Percentiles rank a stretch among this genome's conserved stretches.
Conservation (phyloP, 2,797 vertebrate species). For the Clarias fuscus region DNA sequence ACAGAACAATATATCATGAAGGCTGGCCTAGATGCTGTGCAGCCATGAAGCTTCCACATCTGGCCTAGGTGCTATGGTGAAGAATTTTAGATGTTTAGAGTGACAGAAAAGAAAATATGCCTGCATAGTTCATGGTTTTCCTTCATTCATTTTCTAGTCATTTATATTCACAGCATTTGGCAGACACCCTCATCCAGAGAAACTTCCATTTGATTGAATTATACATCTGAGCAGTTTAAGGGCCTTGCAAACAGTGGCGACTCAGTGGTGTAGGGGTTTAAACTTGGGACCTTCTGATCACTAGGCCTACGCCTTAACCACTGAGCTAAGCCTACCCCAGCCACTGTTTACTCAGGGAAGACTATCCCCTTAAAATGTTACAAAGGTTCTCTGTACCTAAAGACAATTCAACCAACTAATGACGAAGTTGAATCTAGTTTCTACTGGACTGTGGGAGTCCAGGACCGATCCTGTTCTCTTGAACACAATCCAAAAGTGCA, state of each 20-base stretch:
- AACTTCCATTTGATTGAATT: no score
- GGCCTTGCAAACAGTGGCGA: no score
- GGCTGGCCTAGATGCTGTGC: not conserved
- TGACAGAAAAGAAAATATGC: not conserved
- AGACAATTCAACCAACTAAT: not conserved
- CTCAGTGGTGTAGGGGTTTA: no score
- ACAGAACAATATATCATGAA: not conserved
- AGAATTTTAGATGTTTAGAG: not conserved
- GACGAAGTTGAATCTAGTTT: not conserved
- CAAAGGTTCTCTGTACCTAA: not conserved
- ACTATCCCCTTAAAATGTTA: not conserved
- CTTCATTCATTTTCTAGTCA: not conserved
- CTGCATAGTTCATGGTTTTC: not conserved
- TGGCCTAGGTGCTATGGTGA: not conserved
- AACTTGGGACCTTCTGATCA: no score
- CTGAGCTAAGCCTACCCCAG: no score
- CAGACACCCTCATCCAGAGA: no score
- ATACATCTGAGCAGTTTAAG: no score
- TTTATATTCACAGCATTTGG: no score
- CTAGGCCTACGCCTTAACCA: no score
- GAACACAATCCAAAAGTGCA: not conserved
- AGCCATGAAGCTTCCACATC: not conserved
- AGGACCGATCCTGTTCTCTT: not conserved
- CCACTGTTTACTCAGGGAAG: not conserved
- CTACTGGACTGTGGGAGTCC: not conserved